These are phyloP conservation scores for Caenorhabditis sp. DNA, from an alignment of 2,888 invertebrate species.

Conservation along the genomic window DNA sequence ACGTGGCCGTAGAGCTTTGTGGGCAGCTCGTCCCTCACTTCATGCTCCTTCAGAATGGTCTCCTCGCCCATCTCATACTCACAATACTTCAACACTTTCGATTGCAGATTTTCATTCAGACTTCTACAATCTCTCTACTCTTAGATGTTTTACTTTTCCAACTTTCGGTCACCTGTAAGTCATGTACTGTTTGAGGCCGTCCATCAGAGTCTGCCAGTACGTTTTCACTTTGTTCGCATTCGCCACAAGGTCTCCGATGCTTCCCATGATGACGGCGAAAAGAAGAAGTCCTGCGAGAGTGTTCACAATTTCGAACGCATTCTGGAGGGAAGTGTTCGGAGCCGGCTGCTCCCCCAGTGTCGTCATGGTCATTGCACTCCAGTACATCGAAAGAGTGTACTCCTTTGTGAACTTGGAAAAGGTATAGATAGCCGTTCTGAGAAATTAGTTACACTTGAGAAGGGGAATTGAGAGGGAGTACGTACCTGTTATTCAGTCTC, in stretches of 20 bases:
- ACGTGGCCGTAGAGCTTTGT: conserved; percentile 51
- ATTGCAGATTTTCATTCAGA: conserved; percentile 39
- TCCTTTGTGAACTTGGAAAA: conserved; percentile 67
- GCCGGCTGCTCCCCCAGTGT: conserved; percentile 73
- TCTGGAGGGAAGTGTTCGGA: conserved; percentile 63
- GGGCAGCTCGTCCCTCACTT: conserved; percentile 56
- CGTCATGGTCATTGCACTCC: conserved; percentile 73
- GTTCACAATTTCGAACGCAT: conserved; percentile 64
- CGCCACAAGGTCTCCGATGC: conserved; percentile 61
- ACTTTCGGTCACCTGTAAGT: conserved; percentile 63
- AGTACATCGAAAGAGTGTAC: conserved; percentile 70
- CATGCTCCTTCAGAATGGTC: conserved; percentile 55
- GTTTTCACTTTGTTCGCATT: conserved; percentile 58
- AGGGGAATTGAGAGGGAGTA: neutral
- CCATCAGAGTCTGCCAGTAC: conserved; percentile 61
- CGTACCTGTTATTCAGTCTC: conserved; percentile 51
- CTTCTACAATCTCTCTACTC: conserved; percentile 32
- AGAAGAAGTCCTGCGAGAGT: conserved; percentile 67
- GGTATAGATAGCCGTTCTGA: conserved; percentile 27
- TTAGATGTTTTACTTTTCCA: neutral
- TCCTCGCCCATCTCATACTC: conserved; percentile 58
- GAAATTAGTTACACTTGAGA: conserved; percentile 1
- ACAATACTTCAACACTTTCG: conserved; percentile 56
- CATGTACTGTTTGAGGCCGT: conserved; percentile 68
- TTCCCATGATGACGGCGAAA: conserved; percentile 73